phyloP scores from a whole-genome alignment of 2,797 vertebrate species.

The Urosaurus nigricauda region DNA sequence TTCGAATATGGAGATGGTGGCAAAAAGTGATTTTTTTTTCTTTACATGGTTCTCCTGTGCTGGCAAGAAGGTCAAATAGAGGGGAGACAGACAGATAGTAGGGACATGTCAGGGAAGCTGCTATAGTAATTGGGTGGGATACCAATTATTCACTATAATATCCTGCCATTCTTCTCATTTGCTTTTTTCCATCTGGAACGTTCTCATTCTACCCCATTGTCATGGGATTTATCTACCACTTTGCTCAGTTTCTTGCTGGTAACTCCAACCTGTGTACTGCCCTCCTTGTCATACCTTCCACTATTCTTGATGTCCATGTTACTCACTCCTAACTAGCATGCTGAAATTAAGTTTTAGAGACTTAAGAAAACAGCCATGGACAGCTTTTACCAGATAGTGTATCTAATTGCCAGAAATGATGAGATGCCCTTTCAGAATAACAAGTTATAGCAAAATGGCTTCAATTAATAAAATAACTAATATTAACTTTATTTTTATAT shows the following conservation, averaged over 20 bases:
- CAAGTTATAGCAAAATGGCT: slow-evolving; percentile 12
- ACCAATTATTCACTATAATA: not conserved
- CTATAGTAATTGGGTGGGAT: not conserved
- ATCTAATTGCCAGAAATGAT: slow-evolving; percentile 18
- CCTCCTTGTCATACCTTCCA: not conserved
- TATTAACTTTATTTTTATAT: too few relatives aligned
- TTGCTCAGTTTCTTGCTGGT: too few relatives aligned
- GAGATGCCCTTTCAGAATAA: slow-evolving; percentile 1
- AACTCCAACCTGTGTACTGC: not conserved
- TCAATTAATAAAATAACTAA: too few relatives aligned
- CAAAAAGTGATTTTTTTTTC: not conserved
- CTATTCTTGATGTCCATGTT: not conserved
- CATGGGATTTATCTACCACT: not conserved
- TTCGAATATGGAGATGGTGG: not conserved
- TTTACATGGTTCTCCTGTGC: not conserved
- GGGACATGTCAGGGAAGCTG: not conserved
- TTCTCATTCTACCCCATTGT: not conserved
- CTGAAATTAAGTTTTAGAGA: not conserved
- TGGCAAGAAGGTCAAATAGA: not conserved
- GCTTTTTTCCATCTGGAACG: not conserved
- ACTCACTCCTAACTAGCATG: not conserved
- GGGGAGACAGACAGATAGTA: not conserved
- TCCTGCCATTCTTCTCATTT: not conserved
- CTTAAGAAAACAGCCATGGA: not conserved
- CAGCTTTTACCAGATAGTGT: too few relatives aligned